Evolutionary conservation across 2,888 invertebrate species (phyloP).

Genomic region (Sminthurinus aureus): DNA sequence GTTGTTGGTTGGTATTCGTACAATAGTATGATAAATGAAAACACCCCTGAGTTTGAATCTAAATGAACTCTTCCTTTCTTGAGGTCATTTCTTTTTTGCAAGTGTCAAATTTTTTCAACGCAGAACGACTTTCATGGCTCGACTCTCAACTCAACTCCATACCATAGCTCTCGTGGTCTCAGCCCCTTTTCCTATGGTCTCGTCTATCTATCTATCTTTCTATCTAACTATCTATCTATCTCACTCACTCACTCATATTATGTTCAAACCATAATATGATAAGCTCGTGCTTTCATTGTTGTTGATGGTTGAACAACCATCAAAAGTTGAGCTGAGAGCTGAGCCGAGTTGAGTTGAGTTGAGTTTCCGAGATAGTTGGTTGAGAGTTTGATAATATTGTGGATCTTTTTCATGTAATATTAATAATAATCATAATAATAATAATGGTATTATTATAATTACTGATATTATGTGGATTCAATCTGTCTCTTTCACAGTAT

Average conservation of each 20-base stretch:
- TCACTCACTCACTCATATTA: constrained; percentile 10
- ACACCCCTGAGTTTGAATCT: constrained; percentile 14
- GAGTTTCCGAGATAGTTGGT: no score
- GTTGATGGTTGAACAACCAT: constrained; percentile 29
- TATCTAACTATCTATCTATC: constrained; percentile 10
- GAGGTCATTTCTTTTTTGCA: constrained; percentile 53
- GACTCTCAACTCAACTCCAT: neutral
- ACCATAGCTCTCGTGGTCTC: constrained; percentile 20
- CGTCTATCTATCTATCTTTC: constrained; percentile 1
- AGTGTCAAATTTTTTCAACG: constrained; percentile 53
- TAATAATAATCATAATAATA: no score
- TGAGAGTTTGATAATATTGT: neutral
- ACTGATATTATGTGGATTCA: no score
- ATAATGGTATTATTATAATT: no score
- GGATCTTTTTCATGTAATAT: neutral
- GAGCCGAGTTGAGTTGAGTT: neutral
- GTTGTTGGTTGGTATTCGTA: no score
- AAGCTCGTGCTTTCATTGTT: constrained; percentile 28
- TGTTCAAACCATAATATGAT: constrained; percentile 26
- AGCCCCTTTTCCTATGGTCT: neutral
- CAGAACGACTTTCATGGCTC: constrained; percentile 30
- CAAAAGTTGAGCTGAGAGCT: neutral
- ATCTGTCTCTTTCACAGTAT: no score
- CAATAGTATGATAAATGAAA: no score
- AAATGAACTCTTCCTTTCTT: constrained; percentile 48